A percentile compares a stretch with the other conserved stretches of the same genome.
Evolutionary conservation across 1,140 invertebrate species (phyloP).

Genomic region (Drepana arcuata): DNA sequence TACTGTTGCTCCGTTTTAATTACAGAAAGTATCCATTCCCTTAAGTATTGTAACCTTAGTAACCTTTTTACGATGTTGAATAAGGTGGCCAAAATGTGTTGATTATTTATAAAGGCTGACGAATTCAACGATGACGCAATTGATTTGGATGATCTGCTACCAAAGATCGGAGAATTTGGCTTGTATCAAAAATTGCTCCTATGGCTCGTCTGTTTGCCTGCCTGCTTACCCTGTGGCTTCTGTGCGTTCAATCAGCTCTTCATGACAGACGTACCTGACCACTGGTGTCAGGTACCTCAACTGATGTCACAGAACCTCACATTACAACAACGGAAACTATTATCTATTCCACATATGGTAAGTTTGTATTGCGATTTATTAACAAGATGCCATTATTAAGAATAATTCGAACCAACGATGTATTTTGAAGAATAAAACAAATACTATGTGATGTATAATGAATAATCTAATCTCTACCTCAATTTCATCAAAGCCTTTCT

Average conservation of each 20-base stretch:
- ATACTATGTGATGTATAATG: no score
- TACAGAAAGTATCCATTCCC: no score
- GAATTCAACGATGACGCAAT: constrained; percentile 50
- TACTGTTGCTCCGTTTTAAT: no score
- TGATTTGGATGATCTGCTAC: constrained; percentile 88
- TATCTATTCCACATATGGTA: constrained; percentile 78
- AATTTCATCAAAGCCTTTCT: no score
- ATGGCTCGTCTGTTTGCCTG: constrained; percentile 89
- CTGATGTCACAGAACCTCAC: constrained; percentile 68
- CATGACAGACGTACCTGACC: constrained; percentile 85
- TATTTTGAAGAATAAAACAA: no score
- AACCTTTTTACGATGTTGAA: not conserved
- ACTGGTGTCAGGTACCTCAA: constrained; percentile 85
- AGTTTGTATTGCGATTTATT: no score
- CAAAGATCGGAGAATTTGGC: constrained; percentile 89
- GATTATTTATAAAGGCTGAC: constrained; percentile 28
- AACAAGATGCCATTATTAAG: no score
- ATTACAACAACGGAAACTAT: constrained; percentile 73
- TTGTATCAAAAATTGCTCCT: constrained; percentile 88
- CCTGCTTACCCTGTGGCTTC: constrained; percentile 90
- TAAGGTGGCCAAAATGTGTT: constrained; percentile 2
- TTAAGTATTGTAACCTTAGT: no score
- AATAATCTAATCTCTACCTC: no score
- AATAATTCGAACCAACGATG: no score
- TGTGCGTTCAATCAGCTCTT: constrained; percentile 93